Conservation (phyloP, 1,140 invertebrate genomes). For the Drosophila obscura region DNA sequence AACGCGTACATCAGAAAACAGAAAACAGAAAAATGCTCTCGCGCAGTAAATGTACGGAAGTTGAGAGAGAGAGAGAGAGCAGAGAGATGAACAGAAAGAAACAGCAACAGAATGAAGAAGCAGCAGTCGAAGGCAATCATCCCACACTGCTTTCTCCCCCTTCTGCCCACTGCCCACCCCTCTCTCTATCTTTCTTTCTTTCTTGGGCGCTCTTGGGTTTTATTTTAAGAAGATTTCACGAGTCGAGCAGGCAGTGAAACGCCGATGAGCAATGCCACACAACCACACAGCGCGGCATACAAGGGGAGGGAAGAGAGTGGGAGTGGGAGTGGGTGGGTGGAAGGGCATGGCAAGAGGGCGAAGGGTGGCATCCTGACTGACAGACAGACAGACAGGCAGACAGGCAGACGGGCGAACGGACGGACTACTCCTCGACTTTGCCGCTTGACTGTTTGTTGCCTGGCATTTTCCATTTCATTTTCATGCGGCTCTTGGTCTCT, state of each 20-base stretch:
- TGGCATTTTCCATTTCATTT: conserved; percentile 46
- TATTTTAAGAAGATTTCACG: conserved; percentile 77
- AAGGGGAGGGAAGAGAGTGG: neutral
- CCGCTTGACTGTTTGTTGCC: conserved; percentile 40
- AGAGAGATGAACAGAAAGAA: conserved; percentile 1
- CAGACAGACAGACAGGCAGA: conserved; percentile 19
- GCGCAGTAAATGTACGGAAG: conserved; percentile 66
- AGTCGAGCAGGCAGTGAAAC: conserved; percentile 30
- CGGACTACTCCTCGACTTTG: conserved; percentile 31
- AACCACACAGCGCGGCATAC: conserved; percentile 29
- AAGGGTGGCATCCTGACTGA: conserved; percentile 29
- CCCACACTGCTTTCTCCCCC: conserved; percentile 3
- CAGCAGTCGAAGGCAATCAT: conserved; percentile 36
- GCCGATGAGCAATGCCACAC: conserved; percentile 72
- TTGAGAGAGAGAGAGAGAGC: conserved; percentile 16
- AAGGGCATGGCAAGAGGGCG: conserved; percentile 1
- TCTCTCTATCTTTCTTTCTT: conserved; percentile 20
- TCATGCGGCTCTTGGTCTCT: conserved; percentile 26
- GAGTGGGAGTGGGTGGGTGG: conserved; percentile 34
- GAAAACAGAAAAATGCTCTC: conserved; percentile 13
- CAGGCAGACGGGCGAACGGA: too few species aligned
- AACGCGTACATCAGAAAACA: neutral
- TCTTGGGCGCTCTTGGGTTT: conserved; percentile 52
- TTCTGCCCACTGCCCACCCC: too few species aligned
- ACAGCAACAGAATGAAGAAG: conserved; percentile 25